A percentile compares a stretch with the other conserved stretches of the same genome.
Conservation (phyloP, 1,140 invertebrate species). For the Diuraphis noxia region DNA sequence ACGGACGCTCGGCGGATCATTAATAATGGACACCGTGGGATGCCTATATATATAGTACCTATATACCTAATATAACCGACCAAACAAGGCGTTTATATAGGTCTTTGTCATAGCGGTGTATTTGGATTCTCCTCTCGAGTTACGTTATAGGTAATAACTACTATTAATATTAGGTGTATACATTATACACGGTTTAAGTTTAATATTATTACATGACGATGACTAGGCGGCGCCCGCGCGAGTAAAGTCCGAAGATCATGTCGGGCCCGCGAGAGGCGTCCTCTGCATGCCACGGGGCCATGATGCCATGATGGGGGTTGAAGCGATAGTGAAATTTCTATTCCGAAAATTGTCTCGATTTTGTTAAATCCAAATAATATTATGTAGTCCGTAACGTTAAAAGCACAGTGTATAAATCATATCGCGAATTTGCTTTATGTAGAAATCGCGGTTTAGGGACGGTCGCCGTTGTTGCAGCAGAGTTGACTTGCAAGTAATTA, state of each 20-base stretch:
- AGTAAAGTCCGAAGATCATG: background rate
- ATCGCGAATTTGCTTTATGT: no score
- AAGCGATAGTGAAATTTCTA: background rate
- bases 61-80: background rate
- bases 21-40: slow-evolving; percentile 53
- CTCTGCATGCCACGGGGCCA: no score
- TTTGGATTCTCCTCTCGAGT: background rate
- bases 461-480: no score
- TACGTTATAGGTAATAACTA: background rate
- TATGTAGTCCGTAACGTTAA: no score
- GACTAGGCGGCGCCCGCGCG: background rate
- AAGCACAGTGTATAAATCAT: no score
- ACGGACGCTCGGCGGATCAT: slow-evolving; percentile 33
- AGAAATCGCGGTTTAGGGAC: no score
- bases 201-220: background rate
- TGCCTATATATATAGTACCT: background rate
- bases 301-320: background rate
- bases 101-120: background rate
- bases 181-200: background rate
- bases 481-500: no score
- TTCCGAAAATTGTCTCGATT: no score
- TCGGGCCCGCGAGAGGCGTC: no score
- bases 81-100: slow-evolving; percentile 50
- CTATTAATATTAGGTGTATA: background rate
- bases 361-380: background rate